Evolutionary conservation across 2,888 invertebrate species (phyloP).

Genomic region (Iselma pallidipennis): DNA sequence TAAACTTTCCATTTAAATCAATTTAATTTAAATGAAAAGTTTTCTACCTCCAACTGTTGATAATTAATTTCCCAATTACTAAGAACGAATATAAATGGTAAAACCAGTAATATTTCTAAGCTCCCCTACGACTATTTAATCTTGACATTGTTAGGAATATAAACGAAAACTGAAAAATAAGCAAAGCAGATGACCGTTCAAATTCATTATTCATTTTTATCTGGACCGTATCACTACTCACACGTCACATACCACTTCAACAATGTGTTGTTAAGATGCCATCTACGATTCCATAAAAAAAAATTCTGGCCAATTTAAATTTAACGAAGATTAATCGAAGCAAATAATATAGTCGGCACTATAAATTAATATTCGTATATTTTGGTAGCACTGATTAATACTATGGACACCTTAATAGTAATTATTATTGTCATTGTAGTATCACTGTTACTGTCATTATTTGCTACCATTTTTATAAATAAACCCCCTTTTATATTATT

Average conservation of each 20-base stretch:
- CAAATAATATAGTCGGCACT: conserved; percentile 41
- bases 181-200: conserved; percentile 14
- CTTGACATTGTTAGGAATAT: neutral
- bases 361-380: conserved; percentile 45
- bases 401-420: conserved; percentile 37
- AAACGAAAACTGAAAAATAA: conserved; percentile 24
- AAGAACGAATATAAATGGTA: neutral
- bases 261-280: conserved; percentile 50
- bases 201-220: conserved; percentile 50
- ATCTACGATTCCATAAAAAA: conserved; percentile 40
- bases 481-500: neutral
- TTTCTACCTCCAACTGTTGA: neutral
- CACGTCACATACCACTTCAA: conserved; percentile 44
- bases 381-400: conserved; percentile 45
- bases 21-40: too few species aligned
- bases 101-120: neutral
- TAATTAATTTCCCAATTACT: neutral
- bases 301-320: conserved; percentile 50
- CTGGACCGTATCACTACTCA: conserved; percentile 37
- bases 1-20: too few species aligned
- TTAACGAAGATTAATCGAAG: conserved; percentile 54
- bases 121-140: neutral
- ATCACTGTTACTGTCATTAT: conserved; percentile 34
- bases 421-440: conserved; percentile 45
- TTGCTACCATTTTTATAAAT: neutral